Evolutionary conservation across 1,140 invertebrate genomes (phyloP), one percentile per base, ranked within the genome.

Genomic region (Melanaphis sacchari): DNA sequence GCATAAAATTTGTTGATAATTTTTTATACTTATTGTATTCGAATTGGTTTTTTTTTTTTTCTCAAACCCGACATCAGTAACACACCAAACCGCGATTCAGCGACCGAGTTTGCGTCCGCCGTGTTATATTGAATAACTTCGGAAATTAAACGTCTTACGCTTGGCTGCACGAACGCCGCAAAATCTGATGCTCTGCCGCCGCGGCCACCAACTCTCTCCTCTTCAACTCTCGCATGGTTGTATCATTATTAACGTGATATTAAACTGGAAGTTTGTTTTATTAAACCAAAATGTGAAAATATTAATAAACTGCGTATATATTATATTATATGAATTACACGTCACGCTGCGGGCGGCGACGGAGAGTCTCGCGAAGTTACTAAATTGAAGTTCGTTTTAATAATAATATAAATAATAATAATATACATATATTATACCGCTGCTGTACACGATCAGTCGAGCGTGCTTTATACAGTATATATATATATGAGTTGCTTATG

Each of bases 231-330:
- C 24, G 59, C 59, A n/a, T n/a, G 31, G 59, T 18, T 5, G 38
- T 31, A 40, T 85, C 26, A 43, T 85, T 85, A 85, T 85, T 26
- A 15, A 31, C 82, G 82, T 40, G 38, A 85, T 41, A 85, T 85
- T 43, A 85, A 85, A 85, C 41, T 43, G 43, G 84, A 85, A 85
- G 84, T 85, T 85, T 85, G 22, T 85, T 85, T 85, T 85, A 85
- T 85, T 85, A 85, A 85, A 84, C 36, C 82, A 22, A 82, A 82
- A 82, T 82, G 36, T 82, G 76, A 82, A 82, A 82, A 82, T 82
- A 82, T 82, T 82, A 82, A 82, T 38, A 82, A 82, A 38, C 76
- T 22, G 36, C n/a, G 36, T 82, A 38, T 82, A 82, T 82, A 38
- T 82, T 36, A 76, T 76, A 76, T 76, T 76, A 76, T 76, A 76